Evolutionary conservation across 2,113 vertebrate genomes (phyloP), one percentile per base, ranked within the genome.

Genomic region (Crypturellus undulatus): DNA sequence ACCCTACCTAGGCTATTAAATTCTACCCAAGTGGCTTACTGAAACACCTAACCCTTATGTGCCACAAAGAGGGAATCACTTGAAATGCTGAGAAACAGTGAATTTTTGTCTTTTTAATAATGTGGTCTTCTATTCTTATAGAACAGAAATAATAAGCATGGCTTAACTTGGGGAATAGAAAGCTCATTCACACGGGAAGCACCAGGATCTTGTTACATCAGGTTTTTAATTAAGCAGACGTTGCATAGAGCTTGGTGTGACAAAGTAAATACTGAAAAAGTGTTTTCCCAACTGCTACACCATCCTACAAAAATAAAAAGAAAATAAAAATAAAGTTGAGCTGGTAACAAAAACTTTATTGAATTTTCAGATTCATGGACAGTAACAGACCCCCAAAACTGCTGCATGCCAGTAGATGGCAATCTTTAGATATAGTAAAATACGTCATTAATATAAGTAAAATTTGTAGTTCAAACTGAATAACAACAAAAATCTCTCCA

Each of bases 181-280:
- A 93, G 62, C 36, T 92, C 91, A 92, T 71, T 91, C 91, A 93
- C 10, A 1, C 68, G 79, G 95, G 93, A 96, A 88, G 64, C 82
- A 96, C 90, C 84, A 94, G 77, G 81, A 81, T 92, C 73, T 84
- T 81, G 69, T 62, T 90, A 47, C 84, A 89, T 86, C 72, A 72
- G 75, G 83, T 90, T 96, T 96, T 94, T 94, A 96, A 96, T 96
- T 96, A 96, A 93, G 80, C 77, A 84, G 60, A 49, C 62, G 19
- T 52, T 72, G 80, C 89, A 92, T 26, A 81, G 89, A 38, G 54
- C 69, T 93, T 89, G 62, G 47, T 70, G 75, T 49, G 91, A 87
- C 86, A 60, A 94, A 96, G 71, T 77, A 93, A 89, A 81, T 43
- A 87, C 60, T 68, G n/a, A 45, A 80, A 67, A 58, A 58, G 88